Percentiles rank a stretch among this genome's conserved stretches.
These are phyloP conservation scores for Glandiceps talaboti DNA, from an alignment of 53 echinoderm and acorn worm genomes.

Conservation along the genomic window DNA sequence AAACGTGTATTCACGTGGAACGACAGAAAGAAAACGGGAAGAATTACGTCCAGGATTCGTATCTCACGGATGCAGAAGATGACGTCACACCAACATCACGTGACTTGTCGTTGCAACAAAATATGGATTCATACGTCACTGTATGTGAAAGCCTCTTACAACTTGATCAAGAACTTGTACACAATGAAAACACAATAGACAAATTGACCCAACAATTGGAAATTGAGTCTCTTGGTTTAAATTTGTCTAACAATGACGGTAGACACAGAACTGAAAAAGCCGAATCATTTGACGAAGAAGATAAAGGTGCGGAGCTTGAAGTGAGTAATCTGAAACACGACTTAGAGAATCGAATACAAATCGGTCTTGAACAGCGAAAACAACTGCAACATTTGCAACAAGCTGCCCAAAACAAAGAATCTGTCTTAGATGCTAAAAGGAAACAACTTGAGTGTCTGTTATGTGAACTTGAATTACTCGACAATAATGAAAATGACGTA, in stretches of 20 bases:
- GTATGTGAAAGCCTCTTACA: conserved; percentile 22
- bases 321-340: not conserved
- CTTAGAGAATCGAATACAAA: conserved; percentile 30
- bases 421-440: conserved; percentile 28
- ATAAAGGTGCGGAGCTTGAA: not conserved
- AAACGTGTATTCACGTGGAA: conserved; percentile 63
- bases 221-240: not conserved
- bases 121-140: conserved; percentile 35
- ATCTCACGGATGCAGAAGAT: conserved; percentile 22
- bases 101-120: conserved; percentile 10
- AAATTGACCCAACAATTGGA: conserved; percentile 18
- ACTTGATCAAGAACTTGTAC: conserved; percentile 23
- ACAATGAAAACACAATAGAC: conserved; percentile 12
- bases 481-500: not conserved
- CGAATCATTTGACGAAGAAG: not conserved
- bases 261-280: not conserved
- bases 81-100: not conserved
- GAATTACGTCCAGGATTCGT: conserved; percentile 91
- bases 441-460: conserved; percentile 25
- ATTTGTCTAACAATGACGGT: not conserved
- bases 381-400: conserved; percentile 38
- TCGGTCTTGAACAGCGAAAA: conserved; percentile 35
- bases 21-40: conserved; percentile 65
- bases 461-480: conserved; percentile 30
- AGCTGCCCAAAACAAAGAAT: conserved; percentile 20